Base-by-base conservation (phyloP, 2,888 invertebrate species). In the Oscheius myriophilus region DNA sequence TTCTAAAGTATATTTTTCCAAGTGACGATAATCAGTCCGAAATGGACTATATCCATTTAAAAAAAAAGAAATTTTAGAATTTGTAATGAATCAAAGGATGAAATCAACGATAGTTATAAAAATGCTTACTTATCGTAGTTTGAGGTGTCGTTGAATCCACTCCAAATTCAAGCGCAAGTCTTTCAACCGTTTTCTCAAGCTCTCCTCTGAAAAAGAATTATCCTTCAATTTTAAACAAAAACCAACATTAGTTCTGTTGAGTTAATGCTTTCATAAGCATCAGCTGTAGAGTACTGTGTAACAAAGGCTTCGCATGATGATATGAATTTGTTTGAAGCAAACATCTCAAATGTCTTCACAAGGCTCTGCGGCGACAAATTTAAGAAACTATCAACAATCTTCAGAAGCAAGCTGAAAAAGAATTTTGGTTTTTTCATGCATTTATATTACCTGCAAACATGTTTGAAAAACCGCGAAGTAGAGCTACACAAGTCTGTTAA, bases 161-260 rank as follows among this genome's bases (percentile, higher is more conserved):
- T 21, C 49, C 49, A 26, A 46, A 61, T 25, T 61, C 61, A n/a
- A 61, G 39, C n/a, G 49, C 61, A 1, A 61, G 49, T 1, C 61
- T 25, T 18, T 26, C 33, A 16, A 61, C 61, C 12, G 26, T 25
- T n/a, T 33, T 49, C 9, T 49, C 26, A 14, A 61, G 12, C n/a
- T 61, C 61, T 21, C 26, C 25, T 45, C 61, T 61, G 21, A 57
- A 45, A 59, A 43, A 11, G 45, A 6, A 57, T 39, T 57, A 21
- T 4, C 4, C 33, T 33, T 33, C 6, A 18, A 46, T 16, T n/a
- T 39, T 21, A 42, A 9, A 21, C 18, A 23, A 1, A n/a, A n/a
- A 11, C 23, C 16, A 9, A 58, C 53, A 23, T 58, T 6, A 18
- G 18, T 23, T 42, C 18, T 33, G 33, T 25, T 12, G 46, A 16